These are phyloP conservation scores for Oryzias curvinotus DNA, from an alignment of 2,113 vertebrate species.

Conservation along the genomic window DNA sequence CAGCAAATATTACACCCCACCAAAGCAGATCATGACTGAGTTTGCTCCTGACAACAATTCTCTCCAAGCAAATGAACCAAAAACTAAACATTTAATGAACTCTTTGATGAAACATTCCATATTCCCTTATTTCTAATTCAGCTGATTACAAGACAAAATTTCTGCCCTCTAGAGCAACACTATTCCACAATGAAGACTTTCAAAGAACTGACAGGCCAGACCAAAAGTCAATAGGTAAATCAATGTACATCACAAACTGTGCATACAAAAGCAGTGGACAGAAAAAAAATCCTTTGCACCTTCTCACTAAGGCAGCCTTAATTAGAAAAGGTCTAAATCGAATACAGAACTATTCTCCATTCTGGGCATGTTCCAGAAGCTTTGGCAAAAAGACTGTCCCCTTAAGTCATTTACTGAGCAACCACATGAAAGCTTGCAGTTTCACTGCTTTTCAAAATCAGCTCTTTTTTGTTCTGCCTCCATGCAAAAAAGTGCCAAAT, in stretches of 20 bases:
- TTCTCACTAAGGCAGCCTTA: neutral
- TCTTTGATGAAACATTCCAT: too few species aligned
- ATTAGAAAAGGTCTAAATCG: slow-evolving; percentile 5
- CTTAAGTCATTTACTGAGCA: neutral
- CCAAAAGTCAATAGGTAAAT: slow-evolving; percentile 1
- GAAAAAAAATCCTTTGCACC: neutral
- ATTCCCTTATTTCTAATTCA: neutral
- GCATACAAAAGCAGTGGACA: neutral
- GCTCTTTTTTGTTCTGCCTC: neutral
- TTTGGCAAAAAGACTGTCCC: too few species aligned
- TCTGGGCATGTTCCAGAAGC: neutral
- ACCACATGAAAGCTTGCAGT: neutral
- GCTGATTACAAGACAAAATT: neutral
- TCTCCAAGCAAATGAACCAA: too few species aligned
- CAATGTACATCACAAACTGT: neutral
- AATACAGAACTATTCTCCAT: neutral
- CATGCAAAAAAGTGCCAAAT: too few species aligned
- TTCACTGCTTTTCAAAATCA: neutral
- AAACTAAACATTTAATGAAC: too few species aligned
- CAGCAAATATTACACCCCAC: too few species aligned
- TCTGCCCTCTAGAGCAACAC: neutral
- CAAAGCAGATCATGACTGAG: too few species aligned
- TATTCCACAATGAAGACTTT: neutral
- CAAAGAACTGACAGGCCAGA: slow-evolving; percentile 4
- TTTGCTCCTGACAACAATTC: too few species aligned